A percentile compares a stretch with the other conserved stretches of the same genome.
phyloP scores from a whole-genome alignment of 2,113 vertebrate species.

The Dermatemys mawii region DNA sequence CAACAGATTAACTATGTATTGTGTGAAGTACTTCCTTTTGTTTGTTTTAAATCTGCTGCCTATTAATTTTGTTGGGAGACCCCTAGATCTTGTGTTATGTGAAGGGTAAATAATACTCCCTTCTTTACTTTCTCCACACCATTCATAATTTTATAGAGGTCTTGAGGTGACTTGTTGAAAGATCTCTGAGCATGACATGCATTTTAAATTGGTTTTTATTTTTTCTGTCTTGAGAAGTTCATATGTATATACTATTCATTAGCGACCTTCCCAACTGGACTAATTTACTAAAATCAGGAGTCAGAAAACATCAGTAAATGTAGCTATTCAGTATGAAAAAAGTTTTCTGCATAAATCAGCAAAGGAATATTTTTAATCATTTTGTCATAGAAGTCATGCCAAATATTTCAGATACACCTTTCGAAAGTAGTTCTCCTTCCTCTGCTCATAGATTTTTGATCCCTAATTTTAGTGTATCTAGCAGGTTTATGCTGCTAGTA shows the following conservation, averaged over 20 bases:
- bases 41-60: not conserved
- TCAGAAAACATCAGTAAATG: not conserved
- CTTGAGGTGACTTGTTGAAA: not conserved
- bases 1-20: not conserved
- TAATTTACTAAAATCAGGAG: not conserved
- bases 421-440: not conserved
- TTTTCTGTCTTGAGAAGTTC: not conserved
- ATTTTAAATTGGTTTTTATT: not conserved
- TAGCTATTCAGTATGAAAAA: not conserved
- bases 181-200: not conserved
- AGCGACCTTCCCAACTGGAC: not conserved
- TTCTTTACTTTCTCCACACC: not conserved
- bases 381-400: not conserved
- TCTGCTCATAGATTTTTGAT: not conserved
- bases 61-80: not conserved
- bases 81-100: not conserved
- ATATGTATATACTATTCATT: not conserved
- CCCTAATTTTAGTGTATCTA: not conserved
- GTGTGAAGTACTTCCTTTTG: not conserved
- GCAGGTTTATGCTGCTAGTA: not conserved
- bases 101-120: not conserved
- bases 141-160: not conserved
- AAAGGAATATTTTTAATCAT: not conserved
- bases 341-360: not conserved
- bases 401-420: not conserved